These are phyloP conservation scores for Todiramphus chloris DNA, from an alignment of 2,113 vertebrate genomes.

Conservation along the genomic window DNA sequence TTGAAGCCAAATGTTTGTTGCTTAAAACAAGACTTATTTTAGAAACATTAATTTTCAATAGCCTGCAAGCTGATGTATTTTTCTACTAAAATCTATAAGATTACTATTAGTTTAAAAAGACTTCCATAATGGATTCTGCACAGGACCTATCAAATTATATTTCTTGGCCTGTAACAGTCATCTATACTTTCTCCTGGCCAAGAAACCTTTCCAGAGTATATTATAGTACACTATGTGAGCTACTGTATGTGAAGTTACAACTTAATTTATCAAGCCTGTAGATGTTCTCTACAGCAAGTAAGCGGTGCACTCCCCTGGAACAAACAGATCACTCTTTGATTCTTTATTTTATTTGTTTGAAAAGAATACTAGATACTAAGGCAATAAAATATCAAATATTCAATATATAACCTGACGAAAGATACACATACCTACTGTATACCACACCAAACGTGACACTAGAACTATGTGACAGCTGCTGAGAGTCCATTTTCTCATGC, in stretches of 20 bases:
- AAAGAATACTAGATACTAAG: constrained; percentile 10
- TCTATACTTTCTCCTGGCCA: constrained; percentile 25
- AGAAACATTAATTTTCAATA: constrained; percentile 55
- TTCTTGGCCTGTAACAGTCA: not conserved
- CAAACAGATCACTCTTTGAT: not conserved
- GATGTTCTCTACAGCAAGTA: constrained; percentile 23
- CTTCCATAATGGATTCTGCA: constrained; percentile 46
- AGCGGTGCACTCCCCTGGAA: not conserved
- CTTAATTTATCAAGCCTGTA: constrained; percentile 16
- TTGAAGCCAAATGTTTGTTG: constrained; percentile 54
- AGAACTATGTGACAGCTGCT: constrained; percentile 39
- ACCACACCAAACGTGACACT: constrained; percentile 15
- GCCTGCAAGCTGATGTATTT: constrained; percentile 44
- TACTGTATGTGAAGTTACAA: constrained; percentile 23
- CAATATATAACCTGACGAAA: not conserved
- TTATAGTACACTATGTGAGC: not conserved
- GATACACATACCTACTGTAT: not conserved
- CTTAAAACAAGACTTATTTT: constrained; percentile 62
- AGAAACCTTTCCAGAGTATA: constrained; percentile 22
- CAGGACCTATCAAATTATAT: constrained; percentile 13
- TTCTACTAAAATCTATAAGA: constrained; percentile 44
- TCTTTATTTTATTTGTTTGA: constrained; percentile 25
- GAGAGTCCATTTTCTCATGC: constrained; percentile 23
- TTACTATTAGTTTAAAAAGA: constrained; percentile 54
- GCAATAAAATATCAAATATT: constrained; percentile 38